Conservation (phyloP, 2,888 invertebrate genomes). For the Temnothorax rugatulus region DNA sequence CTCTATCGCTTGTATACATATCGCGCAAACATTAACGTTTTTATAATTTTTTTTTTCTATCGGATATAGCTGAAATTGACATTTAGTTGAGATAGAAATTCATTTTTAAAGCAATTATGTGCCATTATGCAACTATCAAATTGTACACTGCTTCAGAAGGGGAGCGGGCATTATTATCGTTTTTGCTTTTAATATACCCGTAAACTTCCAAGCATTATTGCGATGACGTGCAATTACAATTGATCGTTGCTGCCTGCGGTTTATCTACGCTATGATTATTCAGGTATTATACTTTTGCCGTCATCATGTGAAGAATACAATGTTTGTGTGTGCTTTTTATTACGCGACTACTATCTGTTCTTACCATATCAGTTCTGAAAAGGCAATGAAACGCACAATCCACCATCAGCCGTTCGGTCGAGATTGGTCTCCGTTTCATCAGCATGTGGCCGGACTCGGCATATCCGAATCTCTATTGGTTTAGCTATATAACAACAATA, state of each 20-base stretch:
- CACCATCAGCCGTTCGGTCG: conserved; percentile 47
- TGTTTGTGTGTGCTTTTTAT: no score
- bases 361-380: neutral
- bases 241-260: neutral
- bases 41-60: neutral
- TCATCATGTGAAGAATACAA: neutral
- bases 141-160: neutral
- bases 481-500: conserved; percentile 50
- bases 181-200: conserved; percentile 1
- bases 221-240: conserved; percentile 23
- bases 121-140: neutral
- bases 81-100: neutral
- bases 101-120: conserved; percentile 3
- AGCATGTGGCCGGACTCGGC: conserved; percentile 66
- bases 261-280: neutral
- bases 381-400: conserved; percentile 20
- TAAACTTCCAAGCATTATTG: neutral
- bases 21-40: neutral
- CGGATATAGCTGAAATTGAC: neutral
- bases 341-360: no score
- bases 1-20: neutral
- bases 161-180: neutral
- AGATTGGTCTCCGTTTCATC: conserved; percentile 61
- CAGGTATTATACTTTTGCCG: neutral
- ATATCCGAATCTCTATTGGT: conserved; percentile 41